These are phyloP conservation scores for Sebastes trivittatus DNA, from an alignment of 2,797 vertebrate species.

Conservation along the genomic window DNA sequence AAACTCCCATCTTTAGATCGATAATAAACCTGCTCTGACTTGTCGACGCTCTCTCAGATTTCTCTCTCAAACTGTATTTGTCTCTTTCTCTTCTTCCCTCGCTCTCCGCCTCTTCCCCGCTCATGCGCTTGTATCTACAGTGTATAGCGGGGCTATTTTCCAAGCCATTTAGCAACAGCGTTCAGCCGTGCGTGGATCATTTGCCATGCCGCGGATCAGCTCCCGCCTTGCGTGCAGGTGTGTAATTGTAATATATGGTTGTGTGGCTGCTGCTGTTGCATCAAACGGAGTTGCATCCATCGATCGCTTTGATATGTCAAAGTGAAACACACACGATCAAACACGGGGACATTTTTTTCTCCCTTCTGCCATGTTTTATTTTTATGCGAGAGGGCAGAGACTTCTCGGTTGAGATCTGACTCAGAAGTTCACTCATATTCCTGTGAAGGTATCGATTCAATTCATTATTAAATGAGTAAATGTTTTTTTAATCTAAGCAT, in stretches of 20 bases:
- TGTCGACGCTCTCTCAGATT: slow-evolving; percentile 14
- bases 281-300: slow-evolving; percentile 57
- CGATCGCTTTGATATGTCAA: slow-evolving; percentile 63
- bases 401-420: neutral
- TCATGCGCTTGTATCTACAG: slow-evolving; percentile 31
- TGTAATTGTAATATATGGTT: slow-evolving; percentile 73
- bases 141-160: slow-evolving; percentile 71
- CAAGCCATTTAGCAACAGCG: slow-evolving; percentile 73
- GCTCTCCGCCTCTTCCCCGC: neutral
- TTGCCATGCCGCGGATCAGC: slow-evolving; percentile 70
- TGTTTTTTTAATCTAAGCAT: neutral
- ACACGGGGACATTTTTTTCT: neutral
- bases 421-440: slow-evolving; percentile 3
- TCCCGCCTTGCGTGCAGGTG: slow-evolving; percentile 75
- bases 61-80: slow-evolving; percentile 2
- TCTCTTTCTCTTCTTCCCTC: slow-evolving; percentile 15
- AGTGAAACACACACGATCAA: slow-evolving; percentile 38
- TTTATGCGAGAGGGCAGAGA: slow-evolving; percentile 1
- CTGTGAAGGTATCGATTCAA: neutral
- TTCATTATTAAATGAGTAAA: slow-evolving; percentile 21
- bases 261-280: slow-evolving; percentile 58
- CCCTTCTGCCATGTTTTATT: slow-evolving; percentile 7
- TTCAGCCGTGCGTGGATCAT: slow-evolving; percentile 74
- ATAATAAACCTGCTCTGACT: slow-evolving; percentile 56
- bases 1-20: slow-evolving; percentile 47